phyloP scores from a whole-genome alignment of 2,113 vertebrate species.

The Gymnogyps californianus region DNA sequence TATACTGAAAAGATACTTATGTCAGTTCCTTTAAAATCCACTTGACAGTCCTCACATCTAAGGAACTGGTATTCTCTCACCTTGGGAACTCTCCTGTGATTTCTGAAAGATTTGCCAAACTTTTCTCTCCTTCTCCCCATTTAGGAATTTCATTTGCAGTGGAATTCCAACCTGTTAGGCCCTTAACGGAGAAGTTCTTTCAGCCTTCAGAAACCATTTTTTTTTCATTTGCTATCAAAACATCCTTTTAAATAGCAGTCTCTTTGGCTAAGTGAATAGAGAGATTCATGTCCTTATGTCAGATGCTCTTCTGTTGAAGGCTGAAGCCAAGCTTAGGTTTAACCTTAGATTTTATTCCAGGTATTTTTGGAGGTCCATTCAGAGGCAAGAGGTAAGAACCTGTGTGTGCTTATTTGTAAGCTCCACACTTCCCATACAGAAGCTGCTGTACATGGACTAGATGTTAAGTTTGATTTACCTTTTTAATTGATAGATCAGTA shows the following conservation, averaged over 20 bases:
- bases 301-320: background rate
- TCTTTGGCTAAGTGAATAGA: background rate
- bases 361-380: background rate
- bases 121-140: background rate
- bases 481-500: background rate
- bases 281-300: background rate
- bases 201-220: background rate
- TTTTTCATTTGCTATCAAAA: background rate
- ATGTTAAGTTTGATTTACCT: background rate
- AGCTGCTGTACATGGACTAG: background rate
- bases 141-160: background rate
- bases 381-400: background rate
- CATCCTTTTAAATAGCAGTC: background rate
- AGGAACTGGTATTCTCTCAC: background rate
- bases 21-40: background rate
- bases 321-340: background rate
- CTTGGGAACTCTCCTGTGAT: background rate
- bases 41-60: background rate
- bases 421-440: rapidly evolving
- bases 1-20: background rate
- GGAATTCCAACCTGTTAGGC: background rate
- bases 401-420: background rate
- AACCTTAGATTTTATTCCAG: background rate
- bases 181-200: background rate
- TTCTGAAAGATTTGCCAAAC: background rate